Evolutionary conservation across 2,113 vertebrate genomes (phyloP).

Genomic region (Australoheros scitulus): DNA sequence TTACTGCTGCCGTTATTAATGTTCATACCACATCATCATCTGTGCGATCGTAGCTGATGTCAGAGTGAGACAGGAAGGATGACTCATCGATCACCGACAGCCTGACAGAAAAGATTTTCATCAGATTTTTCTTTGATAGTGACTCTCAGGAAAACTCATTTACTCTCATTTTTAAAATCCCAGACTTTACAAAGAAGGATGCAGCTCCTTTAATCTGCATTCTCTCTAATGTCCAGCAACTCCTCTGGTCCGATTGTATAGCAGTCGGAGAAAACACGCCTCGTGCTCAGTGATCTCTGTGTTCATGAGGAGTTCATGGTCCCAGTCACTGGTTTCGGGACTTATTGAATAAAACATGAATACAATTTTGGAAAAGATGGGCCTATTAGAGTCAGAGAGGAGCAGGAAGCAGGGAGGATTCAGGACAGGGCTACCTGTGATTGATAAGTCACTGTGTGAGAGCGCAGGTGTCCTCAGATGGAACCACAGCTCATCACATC

Average conservation of each 20-base stretch:
- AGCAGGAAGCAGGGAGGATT: background rate
- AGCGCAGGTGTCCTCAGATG: background rate
- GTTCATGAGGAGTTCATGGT: background rate
- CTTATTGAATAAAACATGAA: no score
- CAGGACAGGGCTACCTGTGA: background rate
- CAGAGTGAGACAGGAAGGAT: constrained; percentile 86
- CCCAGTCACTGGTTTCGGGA: background rate
- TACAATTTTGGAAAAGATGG: background rate
- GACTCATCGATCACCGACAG: constrained; percentile 83
- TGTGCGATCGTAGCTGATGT: constrained; percentile 88
- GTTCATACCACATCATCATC: constrained; percentile 84
- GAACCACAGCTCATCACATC: background rate
- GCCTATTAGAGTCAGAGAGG: background rate
- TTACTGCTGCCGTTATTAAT: background rate
- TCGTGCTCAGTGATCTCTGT: background rate
- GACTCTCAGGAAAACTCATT: background rate
- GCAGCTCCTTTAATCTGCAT: background rate
- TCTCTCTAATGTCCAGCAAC: background rate
- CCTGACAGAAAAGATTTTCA: constrained; percentile 57
- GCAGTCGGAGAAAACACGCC: no score
- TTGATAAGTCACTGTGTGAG: background rate
- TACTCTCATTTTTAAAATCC: background rate
- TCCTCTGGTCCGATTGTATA: background rate
- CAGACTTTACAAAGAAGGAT: background rate
- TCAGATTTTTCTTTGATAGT: no score